Evolutionary conservation across 2,797 vertebrate genomes (phyloP), one percentile per base, ranked within the genome.

Genomic region (Xenopus petersii): DNA sequence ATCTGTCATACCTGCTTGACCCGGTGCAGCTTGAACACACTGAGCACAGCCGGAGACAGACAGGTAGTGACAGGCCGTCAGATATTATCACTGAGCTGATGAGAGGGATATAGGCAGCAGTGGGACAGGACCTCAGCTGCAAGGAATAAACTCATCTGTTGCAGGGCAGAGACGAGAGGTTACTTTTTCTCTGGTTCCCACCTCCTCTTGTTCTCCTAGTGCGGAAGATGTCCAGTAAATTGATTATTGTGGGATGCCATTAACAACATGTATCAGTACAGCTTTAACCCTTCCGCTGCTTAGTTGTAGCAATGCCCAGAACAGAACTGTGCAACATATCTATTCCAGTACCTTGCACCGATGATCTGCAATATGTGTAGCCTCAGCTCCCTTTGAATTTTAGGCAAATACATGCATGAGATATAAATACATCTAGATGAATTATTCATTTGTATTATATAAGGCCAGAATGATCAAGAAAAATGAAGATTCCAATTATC

Each of bases 131-230:
- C 75, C 75, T 56, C 75, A 77, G 75, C 75, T 77, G 75, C 70
- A 77, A 65, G 59, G 17, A 77, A 72, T 46, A 77, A 77, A 77
- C 75, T 72, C 75, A 77, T 77, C 64, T 72, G 70, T 77, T 67
- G 47, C 64, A 72, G 75, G 70, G 75, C 75, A 72, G 17, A 42
- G 61, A 71, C 61, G 69, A 77, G 63, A 76, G 75, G 55, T 62
- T 71, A 68, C 51, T 66, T 60, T 30, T 64, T 21, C 56, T 74
- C 58, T 60, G 30, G 11, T 62, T 63, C 15, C 46, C 17, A 10
- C 65, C 42, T 68, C 47, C n/a, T 62, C 42, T 26, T 17, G 10
- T 60, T 47, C 67, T 58, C 59, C 36, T 64, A 21, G 21, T 33
- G 36, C 10, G 56, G n/a, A 11, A 15, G 10, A 15, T 58, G 42